Base-by-base conservation (phyloP, 1,140 invertebrate species). In the Ridgeia piscesae region DNA sequence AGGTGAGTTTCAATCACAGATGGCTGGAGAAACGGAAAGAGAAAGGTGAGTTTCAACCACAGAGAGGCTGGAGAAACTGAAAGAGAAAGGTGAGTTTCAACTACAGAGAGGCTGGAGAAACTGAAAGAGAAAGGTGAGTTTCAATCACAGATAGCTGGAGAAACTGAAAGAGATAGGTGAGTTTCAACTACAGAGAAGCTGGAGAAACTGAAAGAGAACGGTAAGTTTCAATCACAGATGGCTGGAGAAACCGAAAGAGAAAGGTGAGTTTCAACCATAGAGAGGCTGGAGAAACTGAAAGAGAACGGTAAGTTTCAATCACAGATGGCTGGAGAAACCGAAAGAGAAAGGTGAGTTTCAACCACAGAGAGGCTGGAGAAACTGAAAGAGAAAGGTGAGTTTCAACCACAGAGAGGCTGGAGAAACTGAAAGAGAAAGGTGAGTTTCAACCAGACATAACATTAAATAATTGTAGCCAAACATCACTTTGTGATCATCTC, bases 211-310 rank as follows among this genome's bases (percentile, higher is more conserved):
- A 50, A 50, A 50, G 48, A 6, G 17, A 50, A 50, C 6, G 48
- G 48, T 50, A 17, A 50, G 48, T 50, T 50, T 17, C 6, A 92
- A 96, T 94, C 96, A 96, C n/a, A 92, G 96, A 95, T 92, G 93
- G 96, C 8, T 96, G 95, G 58, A 93, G 31, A 96, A 95, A 93
- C 95, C 96, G 92, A 95, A 95, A 9, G 96, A 96, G 92, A 96
- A 96, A 0, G 96, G 97, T 94, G 91, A 89, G 34, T 35, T 89
- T 14, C 89, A 34, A 89, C 27, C 33, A 33, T 50, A 17, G 48
- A 50, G 48, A 50, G 48, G 48, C 48, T 50, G 48, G 48, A 50
- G 48, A 50, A 50, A 50, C 48, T 50, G 48, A 50, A 50, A 50
- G 48, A 6, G 17, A 50, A 50, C 6, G 48, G 48, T 50, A 17